Conservation (phyloP, 2,797 vertebrate species). For the Dendrocincla fuliginosa region DNA sequence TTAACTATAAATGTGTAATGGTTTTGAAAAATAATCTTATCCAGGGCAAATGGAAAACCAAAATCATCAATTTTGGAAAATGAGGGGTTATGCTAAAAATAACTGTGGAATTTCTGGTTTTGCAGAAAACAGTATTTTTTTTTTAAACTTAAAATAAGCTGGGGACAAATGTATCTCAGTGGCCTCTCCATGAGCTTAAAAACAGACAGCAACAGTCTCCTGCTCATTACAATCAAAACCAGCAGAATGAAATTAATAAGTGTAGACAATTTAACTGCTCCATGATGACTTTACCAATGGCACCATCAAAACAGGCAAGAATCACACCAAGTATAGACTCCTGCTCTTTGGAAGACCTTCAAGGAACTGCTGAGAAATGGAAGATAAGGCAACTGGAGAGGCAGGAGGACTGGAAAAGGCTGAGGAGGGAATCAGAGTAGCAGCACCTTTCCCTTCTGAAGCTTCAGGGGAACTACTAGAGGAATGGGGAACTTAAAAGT, state of each 20-base stretch:
- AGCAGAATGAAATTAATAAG: neutral
- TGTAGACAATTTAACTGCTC: neutral
- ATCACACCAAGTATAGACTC: neutral
- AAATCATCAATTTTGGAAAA: constrained; percentile 13
- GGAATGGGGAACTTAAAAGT: neutral
- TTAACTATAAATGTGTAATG: neutral
- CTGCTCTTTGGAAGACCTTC: neutral
- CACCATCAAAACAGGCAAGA: neutral
- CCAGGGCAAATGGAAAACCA: constrained; percentile 12
- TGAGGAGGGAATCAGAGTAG: neutral
- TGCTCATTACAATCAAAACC: neutral
- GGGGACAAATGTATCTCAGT: neutral
- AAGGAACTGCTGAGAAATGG: neutral
- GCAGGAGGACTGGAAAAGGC: neutral
- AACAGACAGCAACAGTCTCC: neutral
- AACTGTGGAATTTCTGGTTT: constrained; percentile 10
- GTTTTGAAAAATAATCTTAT: constrained; percentile 12
- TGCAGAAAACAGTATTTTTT: neutral
- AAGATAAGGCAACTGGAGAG: neutral
- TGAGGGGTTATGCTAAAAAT: constrained; percentile 31
- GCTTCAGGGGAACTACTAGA: neutral
- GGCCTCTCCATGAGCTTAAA: neutral
- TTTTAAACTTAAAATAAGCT: no score
- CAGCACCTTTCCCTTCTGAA: neutral
- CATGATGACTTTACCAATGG: neutral